phyloP scores from a whole-genome alignment of 2,888 invertebrate species.

The Amblyjoppa proteus region DNA sequence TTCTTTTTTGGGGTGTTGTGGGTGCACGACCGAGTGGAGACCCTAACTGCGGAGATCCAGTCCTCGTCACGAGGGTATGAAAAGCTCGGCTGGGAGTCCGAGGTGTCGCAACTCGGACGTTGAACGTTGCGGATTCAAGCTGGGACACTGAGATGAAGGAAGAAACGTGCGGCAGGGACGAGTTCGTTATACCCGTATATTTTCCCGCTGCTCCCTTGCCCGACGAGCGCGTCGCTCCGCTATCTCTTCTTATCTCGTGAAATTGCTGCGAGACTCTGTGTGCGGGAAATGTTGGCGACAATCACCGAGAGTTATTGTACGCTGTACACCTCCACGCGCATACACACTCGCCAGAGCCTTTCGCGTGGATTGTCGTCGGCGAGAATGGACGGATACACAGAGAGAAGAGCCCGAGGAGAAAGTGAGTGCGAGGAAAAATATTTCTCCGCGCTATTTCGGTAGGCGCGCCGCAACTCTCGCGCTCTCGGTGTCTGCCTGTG shows the following conservation, averaged over 20 bases:
- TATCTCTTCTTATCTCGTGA: slow-evolving; percentile 49
- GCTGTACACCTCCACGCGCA: not conserved
- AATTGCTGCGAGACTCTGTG: slow-evolving; percentile 47
- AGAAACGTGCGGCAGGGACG: slow-evolving; percentile 34
- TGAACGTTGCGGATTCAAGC: not conserved
- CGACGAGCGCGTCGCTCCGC: not conserved
- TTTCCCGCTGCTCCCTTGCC: not conserved
- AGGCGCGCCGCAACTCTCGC: slow-evolving; percentile 73
- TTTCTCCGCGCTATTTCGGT: slow-evolving; percentile 76
- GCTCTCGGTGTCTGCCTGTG: slow-evolving; percentile 64
- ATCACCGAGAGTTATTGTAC: slow-evolving; percentile 39
- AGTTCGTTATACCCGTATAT: slow-evolving; percentile 25
- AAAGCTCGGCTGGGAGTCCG: slow-evolving; percentile 46
- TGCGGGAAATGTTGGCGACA: slow-evolving; percentile 18
- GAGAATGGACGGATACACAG: slow-evolving; percentile 64
- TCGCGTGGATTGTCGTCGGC: slow-evolving; percentile 31
- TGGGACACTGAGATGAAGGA: not conserved
- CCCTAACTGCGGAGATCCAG: slow-evolving; percentile 2
- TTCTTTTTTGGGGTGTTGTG: not conserved
- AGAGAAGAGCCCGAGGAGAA: slow-evolving; percentile 71
- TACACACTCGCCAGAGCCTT: not conserved
- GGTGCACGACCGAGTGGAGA: slow-evolving; percentile 9
- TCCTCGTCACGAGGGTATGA: slow-evolving; percentile 48
- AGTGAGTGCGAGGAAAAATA: slow-evolving; percentile 73
- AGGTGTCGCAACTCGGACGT: slow-evolving; percentile 52